Evolutionary conservation across 2,797 vertebrate genomes (phyloP).

Genomic region (Pygocentrus nattereri): DNA sequence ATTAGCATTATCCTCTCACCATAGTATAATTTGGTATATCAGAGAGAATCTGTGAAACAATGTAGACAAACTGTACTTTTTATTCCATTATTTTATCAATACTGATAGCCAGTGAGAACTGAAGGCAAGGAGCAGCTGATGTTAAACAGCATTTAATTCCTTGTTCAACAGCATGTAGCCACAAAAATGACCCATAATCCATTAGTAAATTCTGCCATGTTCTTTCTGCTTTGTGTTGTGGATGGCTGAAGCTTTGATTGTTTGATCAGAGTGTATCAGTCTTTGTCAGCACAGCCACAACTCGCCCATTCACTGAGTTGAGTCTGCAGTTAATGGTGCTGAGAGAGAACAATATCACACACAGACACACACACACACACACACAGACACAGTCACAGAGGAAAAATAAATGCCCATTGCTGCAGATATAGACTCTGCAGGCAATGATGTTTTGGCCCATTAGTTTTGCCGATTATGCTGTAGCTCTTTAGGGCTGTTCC

Average conservation of each 20-base stretch:
- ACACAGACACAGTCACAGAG: neutral
- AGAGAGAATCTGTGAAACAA: neutral
- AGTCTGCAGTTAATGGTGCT: constrained; percentile 39
- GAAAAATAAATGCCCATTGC: constrained; percentile 14
- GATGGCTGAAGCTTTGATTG: constrained; percentile 53
- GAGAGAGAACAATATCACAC: constrained; percentile 22
- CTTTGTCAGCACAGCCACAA: constrained; percentile 56
- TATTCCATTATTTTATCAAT: constrained; percentile 8
- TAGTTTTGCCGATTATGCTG: constrained; percentile 33
- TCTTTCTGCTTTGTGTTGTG: neutral
- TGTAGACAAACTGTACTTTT: neutral
- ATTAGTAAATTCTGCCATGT: constrained; percentile 1
- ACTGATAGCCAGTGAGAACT: neutral
- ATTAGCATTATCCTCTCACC: neutral
- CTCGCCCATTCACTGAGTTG: constrained; percentile 47
- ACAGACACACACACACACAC: neutral
- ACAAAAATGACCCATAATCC: constrained; percentile 34
- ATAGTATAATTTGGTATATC: neutral
- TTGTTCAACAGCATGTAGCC: constrained; percentile 36
- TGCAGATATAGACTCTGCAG: constrained; percentile 26
- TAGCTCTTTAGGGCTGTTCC: constrained; percentile 27
- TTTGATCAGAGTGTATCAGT: constrained; percentile 51
- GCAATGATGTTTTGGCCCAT: constrained; percentile 47
- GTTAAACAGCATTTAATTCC: constrained; percentile 20
- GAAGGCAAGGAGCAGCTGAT: constrained; percentile 1